phyloP scores from a whole-genome alignment of 2,888 invertebrate species.

The Allolobophora icterica region DNA sequence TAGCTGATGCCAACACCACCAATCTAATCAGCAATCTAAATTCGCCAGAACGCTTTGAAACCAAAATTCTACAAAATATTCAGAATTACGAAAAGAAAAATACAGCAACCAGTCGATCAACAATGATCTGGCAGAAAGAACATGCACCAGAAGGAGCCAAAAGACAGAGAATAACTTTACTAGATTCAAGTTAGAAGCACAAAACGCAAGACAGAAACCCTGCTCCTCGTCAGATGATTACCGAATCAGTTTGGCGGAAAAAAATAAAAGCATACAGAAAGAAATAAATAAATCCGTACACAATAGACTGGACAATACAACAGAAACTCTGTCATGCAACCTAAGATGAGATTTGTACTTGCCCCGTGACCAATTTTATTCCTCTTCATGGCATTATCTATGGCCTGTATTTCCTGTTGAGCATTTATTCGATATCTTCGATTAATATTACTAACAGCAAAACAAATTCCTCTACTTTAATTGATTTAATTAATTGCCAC shows the following conservation, averaged over 20 bases:
- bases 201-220: neutral
- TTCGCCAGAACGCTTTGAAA: neutral
- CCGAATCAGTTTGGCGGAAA: neutral
- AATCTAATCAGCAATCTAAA: neutral
- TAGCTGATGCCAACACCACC: neutral
- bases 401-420: constrained; percentile 49
- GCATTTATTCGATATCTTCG: neutral
- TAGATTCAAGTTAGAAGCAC: neutral
- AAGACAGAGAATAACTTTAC: neutral
- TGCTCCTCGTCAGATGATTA: neutral
- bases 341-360: constrained; percentile 38
- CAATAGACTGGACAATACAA: neutral
- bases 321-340: neutral
- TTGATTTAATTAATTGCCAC: neutral
- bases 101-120: neutral
- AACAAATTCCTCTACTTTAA: neutral
- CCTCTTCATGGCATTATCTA: constrained; percentile 48
- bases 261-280: neutral
- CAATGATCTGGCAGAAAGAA: neutral
- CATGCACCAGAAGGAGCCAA: neutral
- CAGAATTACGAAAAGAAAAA: neutral
- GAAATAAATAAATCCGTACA: neutral
- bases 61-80: neutral
- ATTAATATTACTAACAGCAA: neutral
- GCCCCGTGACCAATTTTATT: constrained; percentile 48